Conservation (phyloP, 2,888 invertebrate species). For the Lymantria dispar region DNA sequence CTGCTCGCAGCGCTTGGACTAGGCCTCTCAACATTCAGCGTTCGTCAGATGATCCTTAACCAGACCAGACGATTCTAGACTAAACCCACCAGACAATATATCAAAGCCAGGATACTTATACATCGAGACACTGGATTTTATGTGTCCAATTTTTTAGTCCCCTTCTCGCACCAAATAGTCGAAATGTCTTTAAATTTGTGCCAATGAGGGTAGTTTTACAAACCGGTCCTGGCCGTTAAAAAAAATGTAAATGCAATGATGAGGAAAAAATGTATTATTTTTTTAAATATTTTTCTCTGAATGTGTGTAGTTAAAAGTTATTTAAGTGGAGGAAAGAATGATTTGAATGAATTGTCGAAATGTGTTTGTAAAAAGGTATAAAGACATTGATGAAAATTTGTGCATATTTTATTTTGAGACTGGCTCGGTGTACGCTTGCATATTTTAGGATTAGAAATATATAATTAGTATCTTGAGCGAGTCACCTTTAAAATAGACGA, state of each 20-base stretch:
- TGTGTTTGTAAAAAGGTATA: background rate
- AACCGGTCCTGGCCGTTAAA: conserved; percentile 20
- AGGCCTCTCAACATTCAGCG: conserved; percentile 84
- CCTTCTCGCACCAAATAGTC: background rate
- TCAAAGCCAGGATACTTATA: background rate
- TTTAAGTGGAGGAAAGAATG: conserved; percentile 26
- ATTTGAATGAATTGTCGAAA: background rate
- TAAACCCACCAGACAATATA: background rate
- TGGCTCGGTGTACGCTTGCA: background rate
- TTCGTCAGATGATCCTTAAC: conserved; percentile 82
- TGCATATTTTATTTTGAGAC: background rate
- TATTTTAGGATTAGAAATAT: conserved; percentile 1
- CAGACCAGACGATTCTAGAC: conserved; percentile 68
- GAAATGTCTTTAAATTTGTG: conserved; percentile 4
- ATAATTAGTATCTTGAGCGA: conserved; percentile 1
- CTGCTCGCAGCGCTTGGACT: conserved; percentile 82
- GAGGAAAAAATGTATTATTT: conserved; percentile 54
- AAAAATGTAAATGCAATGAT: conserved; percentile 48
- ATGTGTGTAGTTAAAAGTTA: conserved; percentile 32
- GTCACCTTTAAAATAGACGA: conserved; percentile 3
- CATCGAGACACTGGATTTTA: background rate
- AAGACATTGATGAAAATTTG: background rate
- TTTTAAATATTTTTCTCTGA: conserved; percentile 29
- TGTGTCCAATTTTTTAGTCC: background rate
- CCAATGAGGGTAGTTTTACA: conserved; percentile 17